A percentile compares a stretch with the other conserved stretches of the same genome.
These are phyloP conservation scores for Cyclophora albipunctata DNA, from an alignment of 2,888 invertebrate genomes.

Conservation along the genomic window DNA sequence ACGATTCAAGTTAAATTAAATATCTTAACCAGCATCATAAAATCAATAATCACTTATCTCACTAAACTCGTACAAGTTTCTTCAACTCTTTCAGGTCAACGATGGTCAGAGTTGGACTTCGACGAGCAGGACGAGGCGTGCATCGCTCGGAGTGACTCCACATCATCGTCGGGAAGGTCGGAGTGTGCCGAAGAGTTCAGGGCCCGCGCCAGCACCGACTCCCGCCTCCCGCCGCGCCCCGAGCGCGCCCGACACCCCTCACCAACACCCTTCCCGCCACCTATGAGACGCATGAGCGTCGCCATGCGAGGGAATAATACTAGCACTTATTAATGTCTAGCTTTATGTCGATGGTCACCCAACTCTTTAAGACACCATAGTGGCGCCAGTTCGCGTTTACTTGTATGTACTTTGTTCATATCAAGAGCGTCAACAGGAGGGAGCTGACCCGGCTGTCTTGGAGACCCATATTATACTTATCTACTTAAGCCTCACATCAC, in stretches of 20 bases:
- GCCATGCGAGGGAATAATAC: slow-evolving; percentile 81
- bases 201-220: slow-evolving; percentile 84
- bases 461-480: no score
- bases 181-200: slow-evolving; percentile 76
- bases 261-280: slow-evolving; percentile 58
- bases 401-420: no score
- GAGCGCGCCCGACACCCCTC: slow-evolving; percentile 73
- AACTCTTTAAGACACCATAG: no score
- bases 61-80: no score
- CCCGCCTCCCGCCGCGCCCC: slow-evolving; percentile 72
- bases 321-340: slow-evolving; percentile 53
- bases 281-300: slow-evolving; percentile 84
- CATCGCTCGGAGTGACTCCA: slow-evolving; percentile 50
- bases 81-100: slow-evolving; percentile 54
- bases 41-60: no score
- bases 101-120: slow-evolving; percentile 78
- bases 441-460: no score
- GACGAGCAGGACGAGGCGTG: slow-evolving; percentile 76
- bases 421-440: no score
- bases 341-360: no score
- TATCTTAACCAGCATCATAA: no score
- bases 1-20: no score
- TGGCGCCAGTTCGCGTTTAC: no score
- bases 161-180: slow-evolving; percentile 51
- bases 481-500: no score